Evolutionary conservation across 53 echinoderm and acorn worm species (phyloP).

Genomic region (Luidia sarsii): DNA sequence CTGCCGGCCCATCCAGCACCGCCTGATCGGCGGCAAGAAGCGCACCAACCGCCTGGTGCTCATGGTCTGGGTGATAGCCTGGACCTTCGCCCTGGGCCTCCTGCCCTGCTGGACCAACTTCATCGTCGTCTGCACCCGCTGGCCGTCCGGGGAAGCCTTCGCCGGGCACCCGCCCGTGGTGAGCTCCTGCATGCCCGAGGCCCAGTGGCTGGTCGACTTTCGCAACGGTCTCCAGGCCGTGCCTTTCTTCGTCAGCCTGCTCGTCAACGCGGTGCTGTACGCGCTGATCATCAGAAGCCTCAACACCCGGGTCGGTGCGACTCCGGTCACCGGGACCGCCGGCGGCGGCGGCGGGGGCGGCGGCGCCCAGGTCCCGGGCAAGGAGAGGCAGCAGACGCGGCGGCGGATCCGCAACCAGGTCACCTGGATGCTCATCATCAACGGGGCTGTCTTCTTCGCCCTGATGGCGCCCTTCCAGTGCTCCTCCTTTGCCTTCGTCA

Average conservation of each 20-base stretch:
- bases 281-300: slow-evolving; percentile 62
- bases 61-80: slow-evolving; percentile 51
- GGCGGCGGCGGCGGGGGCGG: background rate
- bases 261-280: slow-evolving; percentile 57
- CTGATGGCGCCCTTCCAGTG: slow-evolving; percentile 75
- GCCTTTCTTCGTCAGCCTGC: slow-evolving; percentile 68
- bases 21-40: slow-evolving; percentile 42
- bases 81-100: slow-evolving; percentile 40
- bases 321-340: too few species aligned
- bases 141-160: slow-evolving; percentile 30
- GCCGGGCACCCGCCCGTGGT: slow-evolving; percentile 28
- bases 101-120: slow-evolving; percentile 53
- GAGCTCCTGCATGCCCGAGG: slow-evolving; percentile 40
- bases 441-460: slow-evolving; percentile 79
- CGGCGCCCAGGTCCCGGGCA: background rate
- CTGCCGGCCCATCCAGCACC: slow-evolving; percentile 65
- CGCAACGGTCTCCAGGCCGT: slow-evolving; percentile 50
- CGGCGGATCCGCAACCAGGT: slow-evolving; percentile 70
- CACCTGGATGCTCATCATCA: slow-evolving; percentile 80
- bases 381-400: background rate
- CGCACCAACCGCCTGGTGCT: slow-evolving; percentile 53
- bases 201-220: slow-evolving; percentile 25
- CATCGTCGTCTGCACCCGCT: slow-evolving; percentile 29
- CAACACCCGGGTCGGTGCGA: slow-evolving; percentile 21
- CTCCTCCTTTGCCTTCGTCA: slow-evolving; percentile 57